A percentile compares a stretch with the other conserved stretches of the same genome.
Evolutionary conservation across 2,797 vertebrate species (phyloP).

Genomic region (Cottoperca gobio): DNA sequence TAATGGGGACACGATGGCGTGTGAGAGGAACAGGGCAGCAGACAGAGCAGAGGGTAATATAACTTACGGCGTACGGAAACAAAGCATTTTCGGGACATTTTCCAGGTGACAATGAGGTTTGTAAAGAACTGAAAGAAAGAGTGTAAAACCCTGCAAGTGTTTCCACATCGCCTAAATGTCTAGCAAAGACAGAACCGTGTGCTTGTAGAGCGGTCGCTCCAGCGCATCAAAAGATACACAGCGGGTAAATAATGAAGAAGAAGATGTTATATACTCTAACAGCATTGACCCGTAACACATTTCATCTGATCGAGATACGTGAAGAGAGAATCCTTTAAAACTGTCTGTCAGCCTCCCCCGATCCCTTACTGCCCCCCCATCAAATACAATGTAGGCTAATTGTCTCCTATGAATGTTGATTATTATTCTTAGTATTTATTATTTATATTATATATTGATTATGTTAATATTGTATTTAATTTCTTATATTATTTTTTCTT

Average conservation of each 20-base stretch:
- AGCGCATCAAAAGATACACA: constrained; percentile 13
- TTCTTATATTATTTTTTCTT: too few relatives aligned
- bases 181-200: neutral
- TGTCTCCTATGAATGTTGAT: too few relatives aligned
- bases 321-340: constrained; percentile 27
- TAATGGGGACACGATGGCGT: too few relatives aligned
- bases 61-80: neutral
- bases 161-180: neutral
- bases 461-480: too few relatives aligned
- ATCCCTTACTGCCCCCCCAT: too few relatives aligned
- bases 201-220: neutral
- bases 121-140: constrained; percentile 11
- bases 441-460: too few relatives aligned
- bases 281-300: constrained; percentile 12
- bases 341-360: too few relatives aligned
- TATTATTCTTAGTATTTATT: too few relatives aligned
- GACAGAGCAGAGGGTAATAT: neutral
- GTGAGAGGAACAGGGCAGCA: too few relatives aligned
- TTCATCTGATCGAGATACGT: constrained; percentile 26
- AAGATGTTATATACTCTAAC: constrained; percentile 38
- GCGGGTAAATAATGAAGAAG: constrained; percentile 40
- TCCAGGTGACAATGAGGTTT: neutral
- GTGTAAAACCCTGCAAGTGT: constrained; percentile 1
- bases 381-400: too few relatives aligned
- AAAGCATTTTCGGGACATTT: constrained; percentile 12